phyloP scores from a whole-genome alignment of 2,113 vertebrate genomes.

The Panthera tigris region DNA sequence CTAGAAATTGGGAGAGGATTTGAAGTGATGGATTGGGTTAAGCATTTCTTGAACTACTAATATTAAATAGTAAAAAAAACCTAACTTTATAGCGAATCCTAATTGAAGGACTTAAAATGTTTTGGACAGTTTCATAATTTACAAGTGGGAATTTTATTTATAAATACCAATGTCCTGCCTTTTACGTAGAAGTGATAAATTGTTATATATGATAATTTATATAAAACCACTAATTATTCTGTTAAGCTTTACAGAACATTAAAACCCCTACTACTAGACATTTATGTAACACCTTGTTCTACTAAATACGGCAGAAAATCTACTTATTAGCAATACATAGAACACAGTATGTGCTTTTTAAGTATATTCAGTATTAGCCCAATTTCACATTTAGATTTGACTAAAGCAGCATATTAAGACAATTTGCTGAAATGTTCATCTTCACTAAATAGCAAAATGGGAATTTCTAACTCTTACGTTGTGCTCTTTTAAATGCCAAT shows the following conservation, averaged over 20 bases:
- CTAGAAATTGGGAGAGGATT: constrained; percentile 64
- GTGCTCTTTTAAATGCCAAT: constrained; percentile 78
- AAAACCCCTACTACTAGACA: constrained; percentile 63
- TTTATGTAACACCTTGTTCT: constrained; percentile 66
- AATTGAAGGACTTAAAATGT: constrained; percentile 69
- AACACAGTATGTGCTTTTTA: constrained; percentile 68
- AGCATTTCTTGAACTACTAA: constrained; percentile 70
- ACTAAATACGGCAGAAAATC: constrained; percentile 66
- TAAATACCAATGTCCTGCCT: constrained; percentile 61
- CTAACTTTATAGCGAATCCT: constrained; percentile 66
- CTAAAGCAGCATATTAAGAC: constrained; percentile 72
- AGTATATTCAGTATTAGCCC: constrained; percentile 63
- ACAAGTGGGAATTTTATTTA: constrained; percentile 64
- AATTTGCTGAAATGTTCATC: constrained; percentile 73
- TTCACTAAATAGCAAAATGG: constrained; percentile 73
- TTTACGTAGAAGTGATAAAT: constrained; percentile 74
- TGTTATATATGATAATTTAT: constrained; percentile 74
- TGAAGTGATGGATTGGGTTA: constrained; percentile 60
- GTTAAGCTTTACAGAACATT: constrained; percentile 76
- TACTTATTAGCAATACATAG: constrained; percentile 62
- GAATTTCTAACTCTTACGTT: constrained; percentile 69
- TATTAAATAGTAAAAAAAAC: constrained; percentile 63
- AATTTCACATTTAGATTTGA: constrained; percentile 75
- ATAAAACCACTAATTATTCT: constrained; percentile 77
- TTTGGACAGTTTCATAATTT: constrained; percentile 66